phyloP scores from a whole-genome alignment of 2,888 invertebrate genomes.

The Hyposoter dolosus region DNA sequence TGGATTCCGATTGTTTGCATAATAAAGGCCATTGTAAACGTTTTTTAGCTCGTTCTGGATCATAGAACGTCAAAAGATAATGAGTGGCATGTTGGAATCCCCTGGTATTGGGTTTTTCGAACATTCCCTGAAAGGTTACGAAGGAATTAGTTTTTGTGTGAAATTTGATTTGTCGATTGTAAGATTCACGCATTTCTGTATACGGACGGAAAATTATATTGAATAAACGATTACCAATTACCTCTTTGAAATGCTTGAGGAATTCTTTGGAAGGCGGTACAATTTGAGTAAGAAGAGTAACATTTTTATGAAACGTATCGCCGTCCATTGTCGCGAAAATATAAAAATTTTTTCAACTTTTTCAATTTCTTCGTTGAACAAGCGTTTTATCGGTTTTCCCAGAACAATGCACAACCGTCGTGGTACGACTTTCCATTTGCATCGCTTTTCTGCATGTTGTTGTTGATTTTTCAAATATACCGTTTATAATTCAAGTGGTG shows the following conservation, averaged over 20 bases:
- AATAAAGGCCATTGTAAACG: slow-evolving; percentile 80
- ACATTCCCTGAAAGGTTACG: slow-evolving; percentile 79
- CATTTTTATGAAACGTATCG: slow-evolving; percentile 78
- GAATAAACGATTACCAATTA: slow-evolving; percentile 35
- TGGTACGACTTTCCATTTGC: neutral
- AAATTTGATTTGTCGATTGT: too few relatives aligned
- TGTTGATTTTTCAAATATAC: neutral
- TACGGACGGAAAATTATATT: too few relatives aligned
- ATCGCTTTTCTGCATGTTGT: too few relatives aligned
- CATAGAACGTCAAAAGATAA: slow-evolving; percentile 79
- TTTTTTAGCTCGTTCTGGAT: slow-evolving; percentile 77
- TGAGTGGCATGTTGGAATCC: slow-evolving; percentile 80
- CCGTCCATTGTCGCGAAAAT: slow-evolving; percentile 56
- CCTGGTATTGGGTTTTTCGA: slow-evolving; percentile 81
- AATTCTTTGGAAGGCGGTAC: slow-evolving; percentile 78
- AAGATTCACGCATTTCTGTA: too few relatives aligned
- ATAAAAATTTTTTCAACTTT: neutral
- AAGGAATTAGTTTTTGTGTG: neutral
- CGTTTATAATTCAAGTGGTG: neutral
- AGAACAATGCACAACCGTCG: neutral
- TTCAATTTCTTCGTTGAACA: neutral
- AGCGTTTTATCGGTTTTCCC: neutral
- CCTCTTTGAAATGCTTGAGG: slow-evolving; percentile 77
- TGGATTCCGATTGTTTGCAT: slow-evolving; percentile 80
- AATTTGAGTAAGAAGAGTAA: slow-evolving; percentile 77